These are phyloP conservation scores for Phengaris arion DNA, from an alignment of 2,888 invertebrate genomes.

Conservation along the genomic window DNA sequence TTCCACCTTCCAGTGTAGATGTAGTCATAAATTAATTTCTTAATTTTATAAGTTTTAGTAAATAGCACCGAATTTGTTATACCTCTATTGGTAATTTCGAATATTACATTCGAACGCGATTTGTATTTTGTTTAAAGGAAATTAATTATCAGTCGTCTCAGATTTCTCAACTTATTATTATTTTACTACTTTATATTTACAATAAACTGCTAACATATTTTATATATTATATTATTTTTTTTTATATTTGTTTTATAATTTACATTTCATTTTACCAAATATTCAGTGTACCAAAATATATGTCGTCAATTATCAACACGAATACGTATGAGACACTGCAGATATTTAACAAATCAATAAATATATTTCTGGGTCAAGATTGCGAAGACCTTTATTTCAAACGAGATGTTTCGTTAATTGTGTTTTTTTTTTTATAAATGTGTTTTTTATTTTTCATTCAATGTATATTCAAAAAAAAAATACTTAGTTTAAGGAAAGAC, in stretches of 20 bases:
- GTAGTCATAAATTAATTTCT: slow-evolving; percentile 21
- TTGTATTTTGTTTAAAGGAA: not conserved
- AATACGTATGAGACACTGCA: not conserved
- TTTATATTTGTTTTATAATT: too few species aligned
- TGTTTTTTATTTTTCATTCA: not conserved
- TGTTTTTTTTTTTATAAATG: not conserved
- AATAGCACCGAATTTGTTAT: not conserved
- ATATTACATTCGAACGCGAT: not conserved
- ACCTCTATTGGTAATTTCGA: not conserved
- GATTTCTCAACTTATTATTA: too few species aligned
- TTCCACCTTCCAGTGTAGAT: slow-evolving; percentile 26
- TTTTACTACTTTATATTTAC: too few species aligned
- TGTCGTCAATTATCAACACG: not conserved
- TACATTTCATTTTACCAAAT: not conserved
- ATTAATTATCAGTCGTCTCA: too few species aligned
- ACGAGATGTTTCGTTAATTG: slow-evolving; percentile 2
- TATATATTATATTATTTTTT: too few species aligned
- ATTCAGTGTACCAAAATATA: not conserved
- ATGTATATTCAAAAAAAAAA: not conserved
- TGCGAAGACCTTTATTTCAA: not conserved
- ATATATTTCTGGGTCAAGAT: slow-evolving; percentile 19
- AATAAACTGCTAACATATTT: too few species aligned
- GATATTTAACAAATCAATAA: not conserved
- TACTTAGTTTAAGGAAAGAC: not conserved
- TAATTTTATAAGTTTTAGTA: not conserved